Conservation (phyloP, 2,888 invertebrate species). For the Ceraclea dissimilis region DNA sequence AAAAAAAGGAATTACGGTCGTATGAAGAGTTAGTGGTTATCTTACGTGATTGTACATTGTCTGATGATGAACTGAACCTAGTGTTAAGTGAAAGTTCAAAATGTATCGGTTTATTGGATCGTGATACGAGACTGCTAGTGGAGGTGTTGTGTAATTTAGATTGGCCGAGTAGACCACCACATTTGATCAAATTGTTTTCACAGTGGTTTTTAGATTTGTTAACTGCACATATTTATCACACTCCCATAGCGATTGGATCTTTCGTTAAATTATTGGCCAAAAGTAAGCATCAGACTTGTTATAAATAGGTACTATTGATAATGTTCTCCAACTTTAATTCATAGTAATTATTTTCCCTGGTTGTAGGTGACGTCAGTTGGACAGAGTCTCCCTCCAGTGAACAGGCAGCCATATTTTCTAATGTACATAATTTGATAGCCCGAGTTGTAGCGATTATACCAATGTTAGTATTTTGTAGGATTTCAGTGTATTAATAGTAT, state of each 20-base stretch:
- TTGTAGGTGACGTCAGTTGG: constrained; percentile 47
- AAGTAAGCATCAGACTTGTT: constrained; percentile 32
- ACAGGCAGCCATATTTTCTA: constrained; percentile 49
- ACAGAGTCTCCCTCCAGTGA: constrained; percentile 50
- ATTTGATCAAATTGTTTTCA: constrained; percentile 35
- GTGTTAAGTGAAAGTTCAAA: constrained; percentile 40
- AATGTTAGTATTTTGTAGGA: constrained; percentile 37
- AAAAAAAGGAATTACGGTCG: constrained; percentile 36
- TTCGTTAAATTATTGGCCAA: constrained; percentile 38
- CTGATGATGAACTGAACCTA: constrained; percentile 39
- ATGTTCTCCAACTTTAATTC: not conserved
- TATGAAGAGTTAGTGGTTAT: constrained; percentile 45
- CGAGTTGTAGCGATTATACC: constrained; percentile 46
- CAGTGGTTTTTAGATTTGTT: constrained; percentile 38
- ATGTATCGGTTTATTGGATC: constrained; percentile 39
- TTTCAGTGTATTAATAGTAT: too few relatives aligned
- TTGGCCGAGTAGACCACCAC: constrained; percentile 36
- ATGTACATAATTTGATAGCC: constrained; percentile 53
- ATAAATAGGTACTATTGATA: not conserved
- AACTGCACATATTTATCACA: constrained; percentile 44
- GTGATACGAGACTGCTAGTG: constrained; percentile 38
- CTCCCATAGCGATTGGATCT: constrained; percentile 35
- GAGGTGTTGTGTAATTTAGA: constrained; percentile 38
- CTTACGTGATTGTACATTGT: constrained; percentile 38
- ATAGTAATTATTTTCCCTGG: constrained; percentile 24